These are phyloP conservation scores for Dolichotis patagonum DNA, from an alignment of 2,113 vertebrate genomes.

Conservation along the genomic window DNA sequence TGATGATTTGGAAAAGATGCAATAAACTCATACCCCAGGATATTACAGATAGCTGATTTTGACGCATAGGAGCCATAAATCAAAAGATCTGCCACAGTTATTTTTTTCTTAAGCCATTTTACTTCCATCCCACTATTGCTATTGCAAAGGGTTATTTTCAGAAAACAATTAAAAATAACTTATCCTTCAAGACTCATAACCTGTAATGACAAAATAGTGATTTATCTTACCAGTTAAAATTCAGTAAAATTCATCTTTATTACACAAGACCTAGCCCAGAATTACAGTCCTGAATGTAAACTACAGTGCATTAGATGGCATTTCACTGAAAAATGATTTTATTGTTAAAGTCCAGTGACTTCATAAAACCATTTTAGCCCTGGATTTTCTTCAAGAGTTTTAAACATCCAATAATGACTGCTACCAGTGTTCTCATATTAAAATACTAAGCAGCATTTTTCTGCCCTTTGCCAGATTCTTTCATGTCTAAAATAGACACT, in stretches of 20 bases:
- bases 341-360: conserved; percentile 1
- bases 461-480: not conserved
- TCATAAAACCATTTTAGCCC: not conserved
- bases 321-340: conserved; percentile 49
- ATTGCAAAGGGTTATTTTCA: conserved; percentile 17
- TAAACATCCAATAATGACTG: not conserved
- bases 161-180: conserved; percentile 61
- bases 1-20: conserved; percentile 45
- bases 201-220: conserved; percentile 47
- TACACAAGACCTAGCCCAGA: not conserved
- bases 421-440: not conserved
- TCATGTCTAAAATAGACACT: conserved; percentile 10
- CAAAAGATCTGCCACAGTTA: not conserved
- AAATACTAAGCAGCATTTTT: not conserved
- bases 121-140: not conserved
- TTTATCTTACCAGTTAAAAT: conserved; percentile 60
- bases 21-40: not conserved
- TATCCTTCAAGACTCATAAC: conserved; percentile 55
- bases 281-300: conserved; percentile 49
- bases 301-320: not conserved
- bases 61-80: conserved; percentile 9
- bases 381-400: not conserved
- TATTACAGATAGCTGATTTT: not conserved
- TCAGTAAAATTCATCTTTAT: conserved; percentile 41
- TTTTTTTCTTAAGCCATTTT: conserved; percentile 21